Evolutionary conservation across 2,797 vertebrate genomes (phyloP), one percentile per base, ranked within the genome.

Genomic region (Oryzias sinensis): DNA sequence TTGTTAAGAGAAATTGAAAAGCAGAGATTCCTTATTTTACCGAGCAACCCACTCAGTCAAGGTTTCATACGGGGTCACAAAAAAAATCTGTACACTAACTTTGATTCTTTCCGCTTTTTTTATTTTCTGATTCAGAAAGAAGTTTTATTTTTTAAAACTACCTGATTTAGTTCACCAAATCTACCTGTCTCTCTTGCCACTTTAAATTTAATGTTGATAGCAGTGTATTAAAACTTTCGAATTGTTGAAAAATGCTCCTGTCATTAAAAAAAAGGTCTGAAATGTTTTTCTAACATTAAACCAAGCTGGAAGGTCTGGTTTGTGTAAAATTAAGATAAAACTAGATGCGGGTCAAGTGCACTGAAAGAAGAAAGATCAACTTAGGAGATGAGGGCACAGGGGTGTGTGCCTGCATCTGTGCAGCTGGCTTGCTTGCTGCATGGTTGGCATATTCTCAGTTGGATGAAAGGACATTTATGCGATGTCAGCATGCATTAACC

Each of bases 391-490:
- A 63, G 62, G 49, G 59, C 53, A 53, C 29, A 56, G 52, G 53
- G 0, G 11, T 33, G 27, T 27, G 45, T 52, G 56, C n/a, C 27
- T 55, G 56, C 14, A 27, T 79, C 67, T 70, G 67, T 71, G 66
- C 71, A 56, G 50, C 62, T 72, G 67, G 64, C 72, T 70, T 53
- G 48, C 73, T 72, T 62, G 73, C 79, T 85, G 81, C 82, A 76
- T 76, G 78, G 75, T 60, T 81, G 79, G 78, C 87, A 88, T 85
- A 85, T 89, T 88, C 82, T 84, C 87, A 75, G 87, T 79, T 83
- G 89, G 86, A 90, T 83, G 80, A 89, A 79, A 81, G 87, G 79
- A 89, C 83, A 89, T 88, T 87, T 86, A 87, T 84, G 82, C 86
- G 80, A 87, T 88, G 85, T 90, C 85, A 88, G 85, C 80, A 84